Evolutionary conservation across 2,888 invertebrate genomes (phyloP).

Genomic region (Rhamnusium bicolor): DNA sequence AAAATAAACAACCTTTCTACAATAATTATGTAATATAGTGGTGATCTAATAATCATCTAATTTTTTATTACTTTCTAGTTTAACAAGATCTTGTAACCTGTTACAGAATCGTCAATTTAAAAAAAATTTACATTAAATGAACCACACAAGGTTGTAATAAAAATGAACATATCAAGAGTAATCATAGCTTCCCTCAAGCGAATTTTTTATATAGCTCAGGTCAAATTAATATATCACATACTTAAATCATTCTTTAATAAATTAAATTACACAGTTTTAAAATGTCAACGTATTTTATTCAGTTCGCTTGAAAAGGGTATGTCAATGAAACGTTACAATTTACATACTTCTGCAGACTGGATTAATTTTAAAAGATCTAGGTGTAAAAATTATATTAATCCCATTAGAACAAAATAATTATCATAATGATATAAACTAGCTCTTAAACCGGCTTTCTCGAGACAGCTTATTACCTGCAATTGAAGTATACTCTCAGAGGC

Average conservation of each 20-base stretch:
- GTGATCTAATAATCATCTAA: not conserved
- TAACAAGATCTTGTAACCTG: not conserved
- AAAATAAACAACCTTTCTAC: not conserved
- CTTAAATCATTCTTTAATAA: not conserved
- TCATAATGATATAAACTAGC: no score
- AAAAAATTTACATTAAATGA: not conserved
- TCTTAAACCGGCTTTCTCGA: no score
- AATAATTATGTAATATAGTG: not conserved
- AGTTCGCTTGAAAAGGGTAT: not conserved
- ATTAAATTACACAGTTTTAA: not conserved
- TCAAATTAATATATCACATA: not conserved
- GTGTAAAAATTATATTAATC: not conserved
- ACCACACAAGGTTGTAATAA: not conserved
- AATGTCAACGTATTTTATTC: not conserved
- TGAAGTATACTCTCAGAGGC: no score
- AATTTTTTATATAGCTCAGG: not conserved
- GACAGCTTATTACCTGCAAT: no score
- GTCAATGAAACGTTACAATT: not conserved
- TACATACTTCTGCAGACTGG: not conserved
- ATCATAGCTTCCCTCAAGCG: not conserved
- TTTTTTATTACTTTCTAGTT: not conserved
- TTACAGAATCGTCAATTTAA: not conserved
- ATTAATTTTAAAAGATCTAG: not conserved
- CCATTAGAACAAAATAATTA: no score
- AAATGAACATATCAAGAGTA: not conserved